Base-by-base conservation (phyloP, 2,888 invertebrate genomes). In the Aphodius sticticus region DNA sequence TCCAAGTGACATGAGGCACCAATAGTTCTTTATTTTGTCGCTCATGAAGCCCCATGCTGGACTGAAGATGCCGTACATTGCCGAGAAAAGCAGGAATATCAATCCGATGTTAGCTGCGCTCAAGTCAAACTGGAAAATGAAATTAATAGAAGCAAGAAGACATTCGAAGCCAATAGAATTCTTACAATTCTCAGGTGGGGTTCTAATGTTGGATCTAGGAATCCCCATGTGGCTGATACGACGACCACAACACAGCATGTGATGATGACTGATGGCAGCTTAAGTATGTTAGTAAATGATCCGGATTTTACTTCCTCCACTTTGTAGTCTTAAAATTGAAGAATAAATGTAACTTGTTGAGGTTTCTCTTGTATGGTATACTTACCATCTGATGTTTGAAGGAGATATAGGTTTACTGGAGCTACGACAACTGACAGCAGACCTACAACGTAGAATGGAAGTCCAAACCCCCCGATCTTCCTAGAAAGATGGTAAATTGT, bases 391-490 rank as follows among this genome's bases (percentile, higher is more conserved):
- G 92, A 91, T 80, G 81, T 69, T 71, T 76, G 79, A 69, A 79
- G 71, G 12, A 80, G 72, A 83, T 90, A 91, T 84, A 90, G 90
- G 87, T 93, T 94, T 82, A 94, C 88, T 0, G 94, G 94, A 69
- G 94, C 92, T 35, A 92, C 91, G 37, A 92, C 81, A 16, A 95
- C 88, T 91, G 94, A 93, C 79, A 93, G 88, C 16, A 91, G 86
- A 82, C 96, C 95, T 79, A 95, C 91, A 81, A 92, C 91, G 89
- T 93, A 95, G 89, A 96, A 96, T 83, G 96, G 95, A 84, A 95
- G 88, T 78, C 94, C 93, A 89, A 94, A 96, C 84, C 96, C 96
- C 87, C 95, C 95, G 87, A 93, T 90, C 95, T 95, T 91, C 87
- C 93, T 93, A 91, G 89, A 92, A 87, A 88, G 35, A 74, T 74